phyloP scores from a whole-genome alignment of 2,113 vertebrate genomes.

The Limanda limanda region DNA sequence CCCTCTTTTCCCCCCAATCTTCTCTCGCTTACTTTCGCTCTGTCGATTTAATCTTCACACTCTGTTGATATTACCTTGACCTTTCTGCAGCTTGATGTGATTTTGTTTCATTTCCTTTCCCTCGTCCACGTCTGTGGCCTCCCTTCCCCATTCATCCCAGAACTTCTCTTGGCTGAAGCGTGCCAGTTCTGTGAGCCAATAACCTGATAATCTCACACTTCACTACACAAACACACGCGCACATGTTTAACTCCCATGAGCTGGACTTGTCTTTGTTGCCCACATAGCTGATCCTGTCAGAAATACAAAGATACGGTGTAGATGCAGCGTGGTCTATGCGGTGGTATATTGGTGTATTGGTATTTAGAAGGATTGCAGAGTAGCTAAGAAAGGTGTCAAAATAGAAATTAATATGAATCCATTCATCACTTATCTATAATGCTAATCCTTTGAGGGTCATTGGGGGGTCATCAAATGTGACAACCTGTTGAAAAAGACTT shows the following conservation, averaged over 20 bases:
- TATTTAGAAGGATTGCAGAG: too few species aligned
- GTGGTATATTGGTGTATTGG: background rate
- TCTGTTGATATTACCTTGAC: slow-evolving; percentile 56
- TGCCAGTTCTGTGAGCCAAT: slow-evolving; percentile 50
- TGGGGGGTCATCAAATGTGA: too few species aligned
- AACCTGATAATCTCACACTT: slow-evolving; percentile 74
- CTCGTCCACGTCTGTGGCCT: slow-evolving; percentile 41
- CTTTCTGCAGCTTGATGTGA: slow-evolving; percentile 54
- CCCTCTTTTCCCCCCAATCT: slow-evolving; percentile 5
- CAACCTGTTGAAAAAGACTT: too few species aligned
- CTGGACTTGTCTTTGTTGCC: slow-evolving; percentile 45
- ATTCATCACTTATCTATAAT: too few species aligned
- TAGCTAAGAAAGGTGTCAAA: too few species aligned
- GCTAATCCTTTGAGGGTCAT: too few species aligned
- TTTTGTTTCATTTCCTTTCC: slow-evolving; percentile 58
- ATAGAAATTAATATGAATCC: too few species aligned
- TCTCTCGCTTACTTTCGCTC: slow-evolving; percentile 35
- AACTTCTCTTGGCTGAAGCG: slow-evolving; percentile 51
- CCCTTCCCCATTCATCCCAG: slow-evolving; percentile 48
- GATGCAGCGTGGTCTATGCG: background rate
- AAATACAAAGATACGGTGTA: background rate
- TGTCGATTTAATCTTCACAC: slow-evolving; percentile 54
- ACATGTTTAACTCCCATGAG: slow-evolving; percentile 32
- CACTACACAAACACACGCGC: slow-evolving; percentile 54
- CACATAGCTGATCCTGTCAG: slow-evolving; percentile 31